Evolutionary conservation across 2,113 vertebrate genomes (phyloP).

Genomic region (Pardalotus punctatus): DNA sequence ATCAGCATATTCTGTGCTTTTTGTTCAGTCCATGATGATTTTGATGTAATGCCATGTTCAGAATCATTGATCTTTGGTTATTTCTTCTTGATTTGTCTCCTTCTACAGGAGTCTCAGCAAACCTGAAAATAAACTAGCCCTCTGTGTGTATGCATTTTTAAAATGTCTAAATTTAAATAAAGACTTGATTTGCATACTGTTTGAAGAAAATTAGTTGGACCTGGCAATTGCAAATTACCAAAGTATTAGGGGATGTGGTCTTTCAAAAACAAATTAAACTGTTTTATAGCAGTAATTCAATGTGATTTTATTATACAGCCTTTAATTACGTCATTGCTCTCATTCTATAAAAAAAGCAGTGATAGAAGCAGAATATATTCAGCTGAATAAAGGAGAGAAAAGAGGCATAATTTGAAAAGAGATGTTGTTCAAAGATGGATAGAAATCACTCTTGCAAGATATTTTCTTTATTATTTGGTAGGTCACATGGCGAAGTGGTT

Average conservation of each 20-base stretch:
- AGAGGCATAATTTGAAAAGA: not conserved
- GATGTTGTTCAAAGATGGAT: not conserved
- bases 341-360: not conserved
- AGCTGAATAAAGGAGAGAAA: not conserved
- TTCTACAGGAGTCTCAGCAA: not conserved
- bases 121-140: not conserved
- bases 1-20: not conserved
- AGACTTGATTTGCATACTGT: not conserved
- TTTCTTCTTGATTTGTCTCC: not conserved
- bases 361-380: not conserved
- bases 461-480: slow-evolving; percentile 39
- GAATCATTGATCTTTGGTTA: not conserved
- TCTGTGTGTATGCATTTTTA: not conserved
- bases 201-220: not conserved
- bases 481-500: slow-evolving; percentile 3
- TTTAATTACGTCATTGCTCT: not conserved
- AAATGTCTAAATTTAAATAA: not conserved
- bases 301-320: not conserved
- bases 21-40: not conserved
- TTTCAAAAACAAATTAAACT: not conserved
- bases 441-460: not conserved
- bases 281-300: not conserved
- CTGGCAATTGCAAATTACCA: not conserved
- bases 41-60: not conserved
- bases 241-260: not conserved